Base-by-base conservation (phyloP, 2,113 vertebrate genomes). In the Oryzias javanicus region DNA sequence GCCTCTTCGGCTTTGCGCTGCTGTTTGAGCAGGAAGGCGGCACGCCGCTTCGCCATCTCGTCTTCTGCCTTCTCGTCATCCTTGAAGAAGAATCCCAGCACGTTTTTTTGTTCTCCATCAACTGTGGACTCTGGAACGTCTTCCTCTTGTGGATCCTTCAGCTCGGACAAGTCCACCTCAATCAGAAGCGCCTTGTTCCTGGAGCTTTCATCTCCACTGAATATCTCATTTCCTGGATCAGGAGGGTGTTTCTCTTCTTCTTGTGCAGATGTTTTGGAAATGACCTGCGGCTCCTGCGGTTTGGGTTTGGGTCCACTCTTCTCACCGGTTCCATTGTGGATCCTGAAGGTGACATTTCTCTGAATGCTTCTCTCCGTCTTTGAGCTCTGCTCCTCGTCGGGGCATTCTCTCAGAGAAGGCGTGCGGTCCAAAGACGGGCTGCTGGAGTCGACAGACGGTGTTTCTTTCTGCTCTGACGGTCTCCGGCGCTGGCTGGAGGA, bases 1-100 rank as follows among this genome's bases (percentile, higher is more conserved):
- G 95, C 89, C 88, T 98, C 97, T 72, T 98, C 95, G 0, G 96
- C 96, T 82, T 99, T 99, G 67, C 94, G 95, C 86, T 98, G 97
- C 87, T 95, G 97, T 14, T 96, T 97, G 29, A 96, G 77, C 0
- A 99, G 92, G 83, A 99, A 99, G 0, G 95, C 96, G 0, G 96
- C 95, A 0, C 97, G 94, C 13, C 95, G 97, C 49, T 96, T 97
- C 0, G 94, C 96, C 2, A 98, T 87, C 78, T 98, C 96, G 0
- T 98, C 97, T 29, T 98, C 96, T 0, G 95, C 94, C 57, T 96
- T 98, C 86, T 98, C 94, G 0, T 98, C 96, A 13, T 98, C 96
- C 97, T 96, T 99, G 70, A 97, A 98, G 90, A 99, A 98, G 89
- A 97, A 98, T 3, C 95, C 95, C 2, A 98, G 72, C 6, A 91